These are phyloP conservation scores for Chirona hameri DNA, from an alignment of 2,888 invertebrate genomes.

Conservation along the genomic window DNA sequence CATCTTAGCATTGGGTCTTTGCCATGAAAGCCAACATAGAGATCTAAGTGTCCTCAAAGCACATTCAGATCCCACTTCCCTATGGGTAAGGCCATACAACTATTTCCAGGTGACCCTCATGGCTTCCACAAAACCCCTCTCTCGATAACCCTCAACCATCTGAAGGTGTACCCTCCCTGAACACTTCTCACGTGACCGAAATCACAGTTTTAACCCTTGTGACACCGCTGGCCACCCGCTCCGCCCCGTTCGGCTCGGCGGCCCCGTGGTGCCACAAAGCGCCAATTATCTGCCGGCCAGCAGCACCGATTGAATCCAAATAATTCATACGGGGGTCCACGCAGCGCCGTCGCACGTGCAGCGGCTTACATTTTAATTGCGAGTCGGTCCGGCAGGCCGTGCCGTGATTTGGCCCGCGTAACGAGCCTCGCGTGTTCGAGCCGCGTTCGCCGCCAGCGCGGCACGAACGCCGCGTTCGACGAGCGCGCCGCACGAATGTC, in stretches of 20 bases:
- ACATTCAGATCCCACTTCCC: too few relatives aligned
- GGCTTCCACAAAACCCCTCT: too few relatives aligned
- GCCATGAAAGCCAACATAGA: too few relatives aligned
- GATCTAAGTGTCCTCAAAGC: too few relatives aligned
- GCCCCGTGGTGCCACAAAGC: neutral
- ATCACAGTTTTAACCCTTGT: too few relatives aligned
- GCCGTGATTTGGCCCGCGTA: neutral
- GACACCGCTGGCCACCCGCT: too few relatives aligned
- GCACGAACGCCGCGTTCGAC: slow-evolving; percentile 4
- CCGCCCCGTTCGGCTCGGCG: neutral
- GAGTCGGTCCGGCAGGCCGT: neutral
- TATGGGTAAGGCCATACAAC: too few relatives aligned
- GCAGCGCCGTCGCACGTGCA: neutral
- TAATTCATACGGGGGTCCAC: neutral
- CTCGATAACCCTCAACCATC: too few relatives aligned
- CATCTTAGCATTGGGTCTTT: too few relatives aligned
- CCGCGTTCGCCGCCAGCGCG: neutral
- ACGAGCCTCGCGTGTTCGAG: slow-evolving; percentile 24
- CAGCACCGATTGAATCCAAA: neutral
- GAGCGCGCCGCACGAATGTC: neutral
- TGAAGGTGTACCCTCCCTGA: too few relatives aligned
- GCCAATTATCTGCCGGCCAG: neutral
- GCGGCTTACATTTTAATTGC: slow-evolving; percentile 26
- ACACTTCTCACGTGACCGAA: too few relatives aligned
- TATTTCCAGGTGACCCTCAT: too few relatives aligned